phyloP scores from a whole-genome alignment of 2,113 vertebrate species.

The Daubentonia madagascariensis region DNA sequence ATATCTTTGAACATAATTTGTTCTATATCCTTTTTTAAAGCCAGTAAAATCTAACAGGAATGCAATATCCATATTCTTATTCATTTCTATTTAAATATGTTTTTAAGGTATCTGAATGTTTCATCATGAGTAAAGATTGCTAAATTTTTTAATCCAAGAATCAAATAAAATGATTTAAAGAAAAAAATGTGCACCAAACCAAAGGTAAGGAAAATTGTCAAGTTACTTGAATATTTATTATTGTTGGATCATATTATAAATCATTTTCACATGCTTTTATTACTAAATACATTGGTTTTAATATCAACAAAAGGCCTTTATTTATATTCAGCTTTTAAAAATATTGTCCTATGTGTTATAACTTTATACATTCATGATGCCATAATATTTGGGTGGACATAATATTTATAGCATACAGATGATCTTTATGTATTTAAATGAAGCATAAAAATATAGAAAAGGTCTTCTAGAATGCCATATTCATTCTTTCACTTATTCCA shows the following conservation, averaged over 20 bases:
- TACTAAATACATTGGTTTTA: background rate
- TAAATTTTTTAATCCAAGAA: background rate
- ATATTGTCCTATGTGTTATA: background rate
- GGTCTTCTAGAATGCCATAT: background rate
- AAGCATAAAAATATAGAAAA: background rate
- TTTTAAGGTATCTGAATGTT: slow-evolving; percentile 7
- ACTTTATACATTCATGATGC: background rate
- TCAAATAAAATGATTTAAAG: slow-evolving; percentile 3
- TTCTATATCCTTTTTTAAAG: background rate
- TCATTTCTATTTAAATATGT: slow-evolving; percentile 51
- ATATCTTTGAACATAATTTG: background rate
- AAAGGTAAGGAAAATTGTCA: background rate
- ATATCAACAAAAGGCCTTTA: background rate
- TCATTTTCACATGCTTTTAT: background rate
- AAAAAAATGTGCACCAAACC: background rate
- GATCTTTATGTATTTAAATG: background rate
- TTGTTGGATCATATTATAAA: background rate
- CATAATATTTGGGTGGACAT: background rate
- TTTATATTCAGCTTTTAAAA: background rate
- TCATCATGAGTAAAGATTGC: background rate
- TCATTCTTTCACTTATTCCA: background rate
- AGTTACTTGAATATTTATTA: background rate
- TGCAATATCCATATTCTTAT: background rate
- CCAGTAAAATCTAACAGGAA: background rate
- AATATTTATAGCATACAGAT: background rate